Evolutionary conservation across 2,797 vertebrate genomes (phyloP), one percentile per base, ranked within the genome.

Genomic region (Euphonia xanthogaster): DNA sequence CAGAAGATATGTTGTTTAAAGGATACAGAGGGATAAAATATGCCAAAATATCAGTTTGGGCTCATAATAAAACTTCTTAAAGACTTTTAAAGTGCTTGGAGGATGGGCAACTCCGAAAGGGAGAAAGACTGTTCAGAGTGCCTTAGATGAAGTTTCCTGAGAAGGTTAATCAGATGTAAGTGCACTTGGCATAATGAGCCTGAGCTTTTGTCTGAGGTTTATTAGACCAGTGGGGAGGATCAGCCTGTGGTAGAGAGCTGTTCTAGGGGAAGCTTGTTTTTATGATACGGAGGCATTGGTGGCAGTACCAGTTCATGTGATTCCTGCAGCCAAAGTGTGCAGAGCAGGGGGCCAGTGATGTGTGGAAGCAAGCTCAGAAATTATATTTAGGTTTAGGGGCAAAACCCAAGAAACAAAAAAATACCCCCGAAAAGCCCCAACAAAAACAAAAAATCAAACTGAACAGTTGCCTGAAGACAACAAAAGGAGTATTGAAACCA

Each of bases 81-180:
- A 58, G 33, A 35, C 12, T 63, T 87, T 80, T 63, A 7, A 35
- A 73, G 57, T 88, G 51, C 21, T 78, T 70, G 39, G 25, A 40
- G 73, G 51, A 40, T 76, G 47, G 44, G 55, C 53, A 55, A 0
- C 62, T 33, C 20, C 0, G 0, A 67, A 84, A 88, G 33, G 17
- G 39, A 58, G 39, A 20, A 51, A 27, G 28, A 9, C 21, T 71
- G 25, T 76, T 87, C 33, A 39, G 86, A 87, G 47, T 78, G n/a
- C 51, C 33, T 76, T 50, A 40, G 48, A 42, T 80, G 24, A 54
- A 75, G 62, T 70, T 77, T 2, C 0, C 86, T 45, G 35, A 53
- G 77, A 86, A 88, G 37, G 53, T 87, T 75, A 81, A 82, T 88
- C 40, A 65, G 45, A 27, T 83, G 45, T 39, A 83, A 86, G 68